Conservation (phyloP, 2,888 invertebrate species). For the Cantharis flavilabris region DNA sequence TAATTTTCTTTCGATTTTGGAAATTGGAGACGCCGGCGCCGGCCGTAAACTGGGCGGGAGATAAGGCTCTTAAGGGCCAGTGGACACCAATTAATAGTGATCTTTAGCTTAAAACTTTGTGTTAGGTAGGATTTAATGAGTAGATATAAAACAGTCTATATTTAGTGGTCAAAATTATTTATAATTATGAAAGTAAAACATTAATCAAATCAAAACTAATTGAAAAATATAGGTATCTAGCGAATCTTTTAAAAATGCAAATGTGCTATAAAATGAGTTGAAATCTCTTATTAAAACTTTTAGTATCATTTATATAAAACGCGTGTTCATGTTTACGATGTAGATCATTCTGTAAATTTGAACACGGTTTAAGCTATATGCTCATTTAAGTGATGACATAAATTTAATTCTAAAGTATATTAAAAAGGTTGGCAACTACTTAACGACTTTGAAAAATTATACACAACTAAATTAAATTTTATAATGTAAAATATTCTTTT, state of each 20-base stretch:
- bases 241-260: not conserved
- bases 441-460: conserved; percentile 5
- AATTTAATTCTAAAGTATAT: conserved; percentile 5
- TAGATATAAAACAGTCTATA: not conserved
- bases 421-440: conserved; percentile 3
- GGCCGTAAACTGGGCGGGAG: too few species aligned
- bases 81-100: not conserved
- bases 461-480: conserved; percentile 4
- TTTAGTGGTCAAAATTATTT: not conserved
- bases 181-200: not conserved
- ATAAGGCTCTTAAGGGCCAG: not conserved
- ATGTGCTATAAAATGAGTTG: conserved; percentile 1
- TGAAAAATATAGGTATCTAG: not conserved
- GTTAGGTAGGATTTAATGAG: not conserved
- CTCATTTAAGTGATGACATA: conserved; percentile 4
- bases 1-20: too few species aligned
- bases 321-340: conserved; percentile 3
- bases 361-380: conserved; percentile 4
- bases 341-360: conserved; percentile 4
- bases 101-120: not conserved
- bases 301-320: conserved; percentile 3
- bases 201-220: not conserved
- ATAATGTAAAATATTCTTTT: not conserved
- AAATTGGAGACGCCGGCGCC: too few species aligned
- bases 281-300: conserved; percentile 2